phyloP scores from a whole-genome alignment of 2,888 invertebrate species.

The Schizaphis graminum region DNA sequence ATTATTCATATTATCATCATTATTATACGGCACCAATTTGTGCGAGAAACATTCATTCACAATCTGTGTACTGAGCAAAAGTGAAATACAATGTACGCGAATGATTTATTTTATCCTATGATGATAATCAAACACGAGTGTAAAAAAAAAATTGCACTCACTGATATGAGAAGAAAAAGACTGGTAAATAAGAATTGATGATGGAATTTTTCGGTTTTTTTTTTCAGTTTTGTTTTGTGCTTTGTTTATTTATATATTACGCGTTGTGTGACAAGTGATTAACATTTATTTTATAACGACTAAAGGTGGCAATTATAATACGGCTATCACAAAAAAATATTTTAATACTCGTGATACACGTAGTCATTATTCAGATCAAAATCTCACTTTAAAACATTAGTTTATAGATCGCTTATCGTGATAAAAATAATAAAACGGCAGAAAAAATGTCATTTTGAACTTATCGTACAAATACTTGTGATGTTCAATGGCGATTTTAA shows the following conservation, averaged over 20 bases:
- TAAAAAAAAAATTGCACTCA: background rate
- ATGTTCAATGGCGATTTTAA: background rate
- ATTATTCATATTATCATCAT: background rate
- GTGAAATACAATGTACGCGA: background rate
- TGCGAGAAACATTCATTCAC: background rate
- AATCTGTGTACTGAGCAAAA: background rate
- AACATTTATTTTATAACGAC: background rate
- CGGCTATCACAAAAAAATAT: background rate
- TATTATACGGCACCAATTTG: background rate
- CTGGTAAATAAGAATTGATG: slow-evolving; percentile 22
- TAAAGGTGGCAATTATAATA: background rate
- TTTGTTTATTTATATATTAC: background rate
- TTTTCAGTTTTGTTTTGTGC: background rate
- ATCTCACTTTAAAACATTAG: background rate
- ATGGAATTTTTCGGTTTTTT: background rate
- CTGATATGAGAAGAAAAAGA: background rate
- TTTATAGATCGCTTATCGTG: background rate
- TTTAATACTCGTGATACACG: too few relatives aligned
- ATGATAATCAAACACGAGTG: background rate
- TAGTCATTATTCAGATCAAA: background rate
- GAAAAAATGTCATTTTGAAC: background rate
- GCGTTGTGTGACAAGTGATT: background rate
- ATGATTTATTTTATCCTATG: slow-evolving; percentile 26
- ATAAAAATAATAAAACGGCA: background rate
- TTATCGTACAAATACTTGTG: background rate